These are phyloP conservation scores for Ciona savignyi DNA, from an alignment of 23 tunicate species.

Conservation along the genomic window DNA sequence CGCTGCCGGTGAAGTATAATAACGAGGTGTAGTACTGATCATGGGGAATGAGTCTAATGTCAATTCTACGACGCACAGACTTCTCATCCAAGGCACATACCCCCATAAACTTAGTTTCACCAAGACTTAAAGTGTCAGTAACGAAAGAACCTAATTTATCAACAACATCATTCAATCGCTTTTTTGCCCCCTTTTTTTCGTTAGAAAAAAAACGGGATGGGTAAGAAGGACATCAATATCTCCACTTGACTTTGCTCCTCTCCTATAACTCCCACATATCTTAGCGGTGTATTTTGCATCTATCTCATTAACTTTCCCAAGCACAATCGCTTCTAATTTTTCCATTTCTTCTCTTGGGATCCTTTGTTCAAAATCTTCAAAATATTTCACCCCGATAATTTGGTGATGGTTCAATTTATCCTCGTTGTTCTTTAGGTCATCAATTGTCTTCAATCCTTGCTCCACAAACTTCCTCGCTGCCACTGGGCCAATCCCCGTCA, in stretches of 20 bases:
- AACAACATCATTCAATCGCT: constrained; percentile 37
- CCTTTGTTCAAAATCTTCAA: constrained; percentile 83
- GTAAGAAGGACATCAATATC: constrained; percentile 77
- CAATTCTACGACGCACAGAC: background rate
- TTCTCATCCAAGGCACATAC: background rate
- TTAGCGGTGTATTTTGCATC: constrained; percentile 42
- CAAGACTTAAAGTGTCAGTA: constrained; percentile 54
- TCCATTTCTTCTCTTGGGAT: constrained; percentile 84
- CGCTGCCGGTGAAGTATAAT: constrained; percentile 86
- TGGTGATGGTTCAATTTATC: constrained; percentile 68
- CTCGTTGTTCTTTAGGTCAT: constrained; percentile 35
- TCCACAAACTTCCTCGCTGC: constrained; percentile 80
- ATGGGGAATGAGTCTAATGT: constrained; percentile 44
- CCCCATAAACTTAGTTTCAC: constrained; percentile 84
- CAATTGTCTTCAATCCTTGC: constrained; percentile 48
- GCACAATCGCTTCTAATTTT: constrained; percentile 32
- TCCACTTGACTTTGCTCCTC: constrained; percentile 78
- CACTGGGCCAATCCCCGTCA: constrained; percentile 82
- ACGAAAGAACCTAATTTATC: constrained; percentile 32
- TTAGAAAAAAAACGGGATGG: constrained; percentile 51
- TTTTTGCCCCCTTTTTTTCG: constrained; percentile 5
- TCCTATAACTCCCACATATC: constrained; percentile 76
- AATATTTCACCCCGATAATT: constrained; percentile 72
- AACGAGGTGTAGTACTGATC: constrained; percentile 64
- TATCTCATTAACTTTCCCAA: background rate